Evolutionary conservation across 2,888 invertebrate species (phyloP).

Genomic region (Cetonia aurata): DNA sequence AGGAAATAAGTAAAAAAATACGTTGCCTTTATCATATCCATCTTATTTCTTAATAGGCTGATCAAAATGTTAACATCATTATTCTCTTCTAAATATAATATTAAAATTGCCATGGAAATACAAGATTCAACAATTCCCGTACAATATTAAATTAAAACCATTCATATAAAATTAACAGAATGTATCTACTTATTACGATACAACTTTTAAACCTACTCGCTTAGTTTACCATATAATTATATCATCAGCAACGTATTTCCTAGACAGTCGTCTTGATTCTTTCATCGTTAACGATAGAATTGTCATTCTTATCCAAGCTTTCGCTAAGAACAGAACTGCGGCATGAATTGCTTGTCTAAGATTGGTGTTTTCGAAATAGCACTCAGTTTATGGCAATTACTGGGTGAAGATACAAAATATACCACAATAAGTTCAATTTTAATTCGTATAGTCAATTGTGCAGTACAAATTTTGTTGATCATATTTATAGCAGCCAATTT

Average conservation of each 20-base stretch:
- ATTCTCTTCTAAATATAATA: too few species aligned
- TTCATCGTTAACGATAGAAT: neutral
- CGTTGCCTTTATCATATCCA: neutral
- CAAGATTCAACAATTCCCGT: too few species aligned
- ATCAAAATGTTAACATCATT: too few species aligned
- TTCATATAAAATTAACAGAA: too few species aligned
- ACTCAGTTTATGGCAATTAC: neutral
- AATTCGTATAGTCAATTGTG: neutral
- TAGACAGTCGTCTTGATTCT: neutral
- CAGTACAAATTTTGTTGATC: neutral
- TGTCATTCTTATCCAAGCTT: neutral
- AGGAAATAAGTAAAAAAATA: neutral
- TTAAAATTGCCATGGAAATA: too few species aligned
- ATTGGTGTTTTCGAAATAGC: neutral
- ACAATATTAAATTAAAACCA: too few species aligned
- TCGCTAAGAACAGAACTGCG: neutral
- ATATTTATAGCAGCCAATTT: conserved; percentile 12
- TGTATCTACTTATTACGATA: too few species aligned
- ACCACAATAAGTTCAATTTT: neutral
- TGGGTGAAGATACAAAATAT: neutral
- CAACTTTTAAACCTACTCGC: too few species aligned
- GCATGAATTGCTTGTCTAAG: neutral
- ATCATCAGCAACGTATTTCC: neutral
- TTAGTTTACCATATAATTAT: neutral
- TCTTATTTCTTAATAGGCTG: neutral